Evolutionary conservation across 2,888 invertebrate genomes (phyloP), one percentile per base, ranked within the genome.

Genomic region (Tuta absoluta): DNA sequence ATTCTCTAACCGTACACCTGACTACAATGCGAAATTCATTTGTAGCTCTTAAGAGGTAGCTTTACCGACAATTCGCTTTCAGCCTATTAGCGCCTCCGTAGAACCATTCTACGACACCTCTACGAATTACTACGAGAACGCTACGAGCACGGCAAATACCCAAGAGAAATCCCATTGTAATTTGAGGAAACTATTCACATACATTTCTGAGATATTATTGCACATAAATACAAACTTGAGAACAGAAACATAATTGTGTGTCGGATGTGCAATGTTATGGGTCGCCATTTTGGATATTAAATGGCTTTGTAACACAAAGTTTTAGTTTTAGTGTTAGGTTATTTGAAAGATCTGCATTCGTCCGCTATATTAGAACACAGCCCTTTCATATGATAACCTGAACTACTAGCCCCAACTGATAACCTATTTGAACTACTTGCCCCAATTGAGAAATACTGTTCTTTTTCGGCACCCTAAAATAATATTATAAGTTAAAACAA

Each of bases 131-230:
- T 24, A 53, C 51, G 51, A 53, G 14, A 53, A 24, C 19, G 51
- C 51, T 53, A 53, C 41, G 41, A 33, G 33, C 33, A 10, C 33
- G 4, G 14, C 56, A 33, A 12, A 19, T 38, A 21, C 59, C 56
- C 56, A 33, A 28, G 59, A 59, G 59, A 59, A 59, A 59, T 59
- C 41, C 33, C 41, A n/a, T 51, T 62, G 19, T 64, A 59, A 64
- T 51, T 33, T n/a, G 41, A 23, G 64, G 56, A 17, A 65, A 48
- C 62, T 49, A 62, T 65, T 62, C 65, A 23, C 63, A 61, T 63
- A 65, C 65, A 63, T 65, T 63, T 60, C 23, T 56, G 60, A 63
- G 65, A 65, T 65, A 63, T 63, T 65, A 65, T 58, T 51, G 62
- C 56, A 14, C 65, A 59, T 65, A 63, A 65, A 65, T 65, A 62